phyloP scores from a whole-genome alignment of 1,140 invertebrate species.

The Zelostemma sp. region DNA sequence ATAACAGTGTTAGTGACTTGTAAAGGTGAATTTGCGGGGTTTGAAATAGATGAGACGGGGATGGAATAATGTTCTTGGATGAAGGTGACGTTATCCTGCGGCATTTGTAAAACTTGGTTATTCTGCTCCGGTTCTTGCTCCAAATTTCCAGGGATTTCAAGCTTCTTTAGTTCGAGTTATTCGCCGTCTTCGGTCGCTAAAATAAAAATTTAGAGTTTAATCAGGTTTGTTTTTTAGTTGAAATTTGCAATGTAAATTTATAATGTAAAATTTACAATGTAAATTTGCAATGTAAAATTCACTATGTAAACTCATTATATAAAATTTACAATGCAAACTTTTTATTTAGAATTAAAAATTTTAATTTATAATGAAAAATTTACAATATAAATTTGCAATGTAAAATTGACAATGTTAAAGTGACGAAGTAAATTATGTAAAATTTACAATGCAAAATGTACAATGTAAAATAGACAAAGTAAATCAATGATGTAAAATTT shows the following conservation, averaged over 20 bases:
- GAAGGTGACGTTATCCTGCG: conserved; percentile 15
- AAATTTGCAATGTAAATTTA: background rate
- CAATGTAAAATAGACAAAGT: conserved; percentile 1
- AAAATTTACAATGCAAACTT: background rate
- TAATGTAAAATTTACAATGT: background rate
- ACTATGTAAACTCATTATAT: conserved; percentile 52
- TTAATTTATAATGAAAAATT: background rate
- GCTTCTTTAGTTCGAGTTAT: conserved; percentile 61
- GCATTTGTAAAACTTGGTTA: conserved; percentile 53
- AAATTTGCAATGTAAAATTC: conserved; percentile 20
- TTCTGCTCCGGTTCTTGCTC: conserved; percentile 43
- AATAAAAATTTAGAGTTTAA: no score
- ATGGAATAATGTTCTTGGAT: conserved; percentile 70
- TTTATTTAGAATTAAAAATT: no score
- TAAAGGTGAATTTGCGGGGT: conserved; percentile 59
- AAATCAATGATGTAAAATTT: conserved; percentile 21
- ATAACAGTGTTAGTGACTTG: conserved; percentile 24
- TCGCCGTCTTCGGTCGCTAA: conserved; percentile 60
- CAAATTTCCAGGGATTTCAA: conserved; percentile 54
- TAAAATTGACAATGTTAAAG: background rate
- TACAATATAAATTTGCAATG: background rate
- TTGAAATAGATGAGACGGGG: conserved; percentile 61
- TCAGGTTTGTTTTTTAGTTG: no score
- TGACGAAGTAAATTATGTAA: conserved; percentile 8
- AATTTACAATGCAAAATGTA: background rate